Base-by-base conservation (phyloP, 2,888 invertebrate genomes). In the Argyresthia goedartella region DNA sequence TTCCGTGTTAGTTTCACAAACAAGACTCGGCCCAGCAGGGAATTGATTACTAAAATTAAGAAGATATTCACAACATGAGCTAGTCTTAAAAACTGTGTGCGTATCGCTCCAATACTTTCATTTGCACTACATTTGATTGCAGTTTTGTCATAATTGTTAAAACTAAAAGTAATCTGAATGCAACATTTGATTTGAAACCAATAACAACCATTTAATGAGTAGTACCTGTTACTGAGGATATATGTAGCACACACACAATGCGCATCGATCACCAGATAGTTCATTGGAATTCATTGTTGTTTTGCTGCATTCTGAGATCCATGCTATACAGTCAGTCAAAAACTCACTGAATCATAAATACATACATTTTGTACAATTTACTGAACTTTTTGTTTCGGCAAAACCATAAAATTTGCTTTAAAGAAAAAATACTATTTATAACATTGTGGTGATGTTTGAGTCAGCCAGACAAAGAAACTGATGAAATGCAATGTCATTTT, bases 271-370 rank as follows among this genome's bases (percentile, higher is more conserved):
- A 25, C 25, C 25, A 80, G 78, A 11, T 49, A 34, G n/a, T 34
- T 47, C 36, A 39, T 39, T 49, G 49, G 49, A 49, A 49, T 49
- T 49, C 25, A 13, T 39, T 15, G 13, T 25, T 25, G 25, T 25
- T 25, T 25, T 80, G 84, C 82, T 84, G 84, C 84, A 79, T 81
- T 82, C 80, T 86, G 86, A 86, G 86, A 86, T 86, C 86, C 78
- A 79, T 79, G 81, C 84, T 76, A 78, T 79, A 81, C 75, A 76
- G 76, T 77, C 84, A 81, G 82, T 78, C 76, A 73, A 69, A 73
- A 50, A 81, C 76, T 68, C 76, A 79, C 81, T 74, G 78, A 80
- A 77, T 73, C 75, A 51, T 76, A 74, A 73, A 77, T 74, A 77
- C 66, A 75, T 77, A 75, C 71, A 65, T 72, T 71, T 71, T 74